Evolutionary conservation across 1,140 invertebrate genomes (phyloP).

Genomic region (Euura saliciscinereae): DNA sequence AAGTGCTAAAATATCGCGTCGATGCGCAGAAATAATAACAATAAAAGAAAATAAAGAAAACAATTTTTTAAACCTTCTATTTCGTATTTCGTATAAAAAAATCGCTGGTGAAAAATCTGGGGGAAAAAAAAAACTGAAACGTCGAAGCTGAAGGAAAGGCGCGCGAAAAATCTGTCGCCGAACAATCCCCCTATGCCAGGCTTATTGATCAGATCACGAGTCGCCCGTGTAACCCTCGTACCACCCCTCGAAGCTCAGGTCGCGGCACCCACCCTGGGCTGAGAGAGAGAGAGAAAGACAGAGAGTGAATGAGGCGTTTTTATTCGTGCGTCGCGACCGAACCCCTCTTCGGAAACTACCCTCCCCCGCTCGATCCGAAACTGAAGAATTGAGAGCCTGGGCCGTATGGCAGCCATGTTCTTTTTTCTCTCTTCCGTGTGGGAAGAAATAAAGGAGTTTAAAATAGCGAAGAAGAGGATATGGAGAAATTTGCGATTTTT

Average conservation of each 20-base stretch:
- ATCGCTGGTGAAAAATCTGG: background rate
- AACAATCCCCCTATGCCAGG: slow-evolving; percentile 50
- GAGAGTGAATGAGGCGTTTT: slow-evolving; percentile 52
- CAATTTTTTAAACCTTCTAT: background rate
- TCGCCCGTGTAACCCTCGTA: slow-evolving; percentile 43
- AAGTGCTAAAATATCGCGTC: no score
- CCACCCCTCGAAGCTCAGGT: slow-evolving; percentile 36
- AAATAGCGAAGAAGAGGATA: no score
- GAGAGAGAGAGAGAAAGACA: background rate
- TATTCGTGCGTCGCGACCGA: slow-evolving; percentile 48
- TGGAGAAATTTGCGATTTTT: no score
- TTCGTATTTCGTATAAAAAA: background rate
- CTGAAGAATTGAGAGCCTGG: no score
- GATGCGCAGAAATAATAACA: no score
- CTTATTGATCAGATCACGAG: slow-evolving; percentile 58
- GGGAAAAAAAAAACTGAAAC: background rate
- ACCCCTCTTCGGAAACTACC: slow-evolving; percentile 36
- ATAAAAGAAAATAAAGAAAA: no score
- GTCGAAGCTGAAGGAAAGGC: background rate
- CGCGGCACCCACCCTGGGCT: background rate
- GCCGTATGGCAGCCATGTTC: no score
- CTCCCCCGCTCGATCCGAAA: slow-evolving; percentile 8
- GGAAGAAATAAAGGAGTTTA: no score
- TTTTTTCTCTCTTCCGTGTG: no score
- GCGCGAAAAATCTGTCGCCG: slow-evolving; percentile 33